Conservation (phyloP, 1,140 invertebrate genomes). For the Drosophila kepulauana region DNA sequence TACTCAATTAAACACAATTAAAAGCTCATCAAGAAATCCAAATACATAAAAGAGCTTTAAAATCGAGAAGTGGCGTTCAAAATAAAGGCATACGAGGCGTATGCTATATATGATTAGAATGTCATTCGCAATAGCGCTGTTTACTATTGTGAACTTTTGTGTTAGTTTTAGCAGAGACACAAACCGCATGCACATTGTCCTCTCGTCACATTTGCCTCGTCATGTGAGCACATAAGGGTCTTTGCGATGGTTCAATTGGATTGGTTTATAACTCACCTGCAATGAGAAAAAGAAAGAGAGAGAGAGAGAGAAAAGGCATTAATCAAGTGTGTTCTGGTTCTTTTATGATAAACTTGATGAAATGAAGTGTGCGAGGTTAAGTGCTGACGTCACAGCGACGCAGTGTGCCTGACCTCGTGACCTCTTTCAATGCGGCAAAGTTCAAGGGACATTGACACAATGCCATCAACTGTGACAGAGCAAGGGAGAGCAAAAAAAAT, state of each 20-base stretch:
- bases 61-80: not conserved
- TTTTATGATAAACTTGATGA: slow-evolving; percentile 1
- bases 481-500: too few species aligned
- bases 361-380: slow-evolving; percentile 14
- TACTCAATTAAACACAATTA: not conserved
- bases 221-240: slow-evolving; percentile 5
- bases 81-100: not conserved
- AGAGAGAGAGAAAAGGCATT: slow-evolving; percentile 16
- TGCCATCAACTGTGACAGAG: slow-evolving; percentile 5
- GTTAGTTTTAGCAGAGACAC: slow-evolving; percentile 40
- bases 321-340: slow-evolving; percentile 24
- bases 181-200: slow-evolving; percentile 32
- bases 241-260: not conserved
- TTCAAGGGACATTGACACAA: slow-evolving; percentile 57
- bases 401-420: slow-evolving; percentile 51
- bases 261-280: slow-evolving; percentile 61
- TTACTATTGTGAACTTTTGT: not conserved
- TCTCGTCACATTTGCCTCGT: slow-evolving; percentile 44
- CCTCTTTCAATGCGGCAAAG: slow-evolving; percentile 53
- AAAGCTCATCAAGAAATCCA: not conserved
- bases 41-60: too few species aligned
- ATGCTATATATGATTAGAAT: not conserved
- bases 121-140: not conserved
- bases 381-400: slow-evolving; percentile 50
- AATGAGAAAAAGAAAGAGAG: slow-evolving; percentile 46